Evolutionary conservation across 2,888 invertebrate species (phyloP).

Genomic region (Corbicula japonica): DNA sequence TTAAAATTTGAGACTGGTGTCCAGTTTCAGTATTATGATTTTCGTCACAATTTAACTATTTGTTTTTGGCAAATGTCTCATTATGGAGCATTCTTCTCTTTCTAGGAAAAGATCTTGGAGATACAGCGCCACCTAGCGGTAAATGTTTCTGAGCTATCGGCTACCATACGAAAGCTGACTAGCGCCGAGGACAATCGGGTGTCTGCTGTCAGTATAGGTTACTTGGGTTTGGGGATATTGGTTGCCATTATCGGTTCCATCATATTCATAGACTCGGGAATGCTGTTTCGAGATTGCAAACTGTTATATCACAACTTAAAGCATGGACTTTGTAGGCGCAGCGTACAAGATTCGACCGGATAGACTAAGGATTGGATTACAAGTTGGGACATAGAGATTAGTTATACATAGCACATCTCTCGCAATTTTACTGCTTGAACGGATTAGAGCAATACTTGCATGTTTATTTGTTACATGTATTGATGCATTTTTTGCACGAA

Average conservation of each 20-base stretch:
- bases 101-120: conserved; percentile 49
- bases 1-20: too few relatives aligned
- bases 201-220: conserved; percentile 62
- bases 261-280: conserved; percentile 53
- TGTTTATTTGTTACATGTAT: too few relatives aligned
- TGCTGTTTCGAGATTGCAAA: conserved; percentile 45
- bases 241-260: conserved; percentile 51
- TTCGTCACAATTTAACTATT: too few relatives aligned
- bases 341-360: too few relatives aligned
- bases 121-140: conserved; percentile 54
- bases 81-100: background rate
- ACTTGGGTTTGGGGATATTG: conserved; percentile 50
- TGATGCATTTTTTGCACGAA: too few relatives aligned
- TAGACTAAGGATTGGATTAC: too few relatives aligned
- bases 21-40: too few relatives aligned
- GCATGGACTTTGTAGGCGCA: conserved; percentile 20
- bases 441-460: too few relatives aligned
- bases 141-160: conserved; percentile 56
- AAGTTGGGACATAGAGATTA: too few relatives aligned
- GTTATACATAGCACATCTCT: too few relatives aligned
- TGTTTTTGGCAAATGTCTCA: too few relatives aligned
- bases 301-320: conserved; percentile 42
- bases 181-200: conserved; percentile 60
- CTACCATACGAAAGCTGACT: conserved; percentile 58
- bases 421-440: too few relatives aligned